A percentile compares a stretch with the other conserved stretches of the same genome.
phyloP scores from a whole-genome alignment of 1,140 invertebrate genomes.

The Mercenaria mercenaria region DNA sequence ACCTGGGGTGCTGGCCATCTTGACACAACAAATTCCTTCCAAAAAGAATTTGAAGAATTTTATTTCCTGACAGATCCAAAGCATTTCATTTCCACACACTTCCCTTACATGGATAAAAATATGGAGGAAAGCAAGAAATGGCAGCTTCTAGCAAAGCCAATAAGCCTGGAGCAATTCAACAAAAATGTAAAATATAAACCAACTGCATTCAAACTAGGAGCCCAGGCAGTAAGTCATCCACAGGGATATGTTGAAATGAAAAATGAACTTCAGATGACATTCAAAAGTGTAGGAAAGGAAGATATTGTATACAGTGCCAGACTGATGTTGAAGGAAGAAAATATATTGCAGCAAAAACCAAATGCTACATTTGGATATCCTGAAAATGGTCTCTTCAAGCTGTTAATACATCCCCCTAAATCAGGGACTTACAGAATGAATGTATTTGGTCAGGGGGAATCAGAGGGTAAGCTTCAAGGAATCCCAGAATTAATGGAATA shows the following conservation, averaged over 20 bases:
- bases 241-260: constrained; percentile 41
- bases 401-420: constrained; percentile 52
- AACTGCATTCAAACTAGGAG: constrained; percentile 43
- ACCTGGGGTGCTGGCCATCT: constrained; percentile 86
- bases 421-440: constrained; percentile 46
- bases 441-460: constrained; percentile 39
- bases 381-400: constrained; percentile 14
- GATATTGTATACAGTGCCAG: constrained; percentile 14
- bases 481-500: constrained; percentile 49
- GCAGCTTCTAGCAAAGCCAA: constrained; percentile 67
- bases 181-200: constrained; percentile 17
- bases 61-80: constrained; percentile 87
- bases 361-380: constrained; percentile 23
- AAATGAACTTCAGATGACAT: constrained; percentile 55
- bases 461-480: not conserved
- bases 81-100: constrained; percentile 86
- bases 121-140: constrained; percentile 59
- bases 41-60: constrained; percentile 74
- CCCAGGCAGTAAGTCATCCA: constrained; percentile 44
- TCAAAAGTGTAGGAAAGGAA: constrained; percentile 27
- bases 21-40: constrained; percentile 44
- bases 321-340: constrained; percentile 26
- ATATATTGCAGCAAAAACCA: constrained; percentile 5
- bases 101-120: constrained; percentile 83
- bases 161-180: constrained; percentile 53